Conservation (phyloP, 2,797 vertebrate species). For the Spinus olivaceus region DNA sequence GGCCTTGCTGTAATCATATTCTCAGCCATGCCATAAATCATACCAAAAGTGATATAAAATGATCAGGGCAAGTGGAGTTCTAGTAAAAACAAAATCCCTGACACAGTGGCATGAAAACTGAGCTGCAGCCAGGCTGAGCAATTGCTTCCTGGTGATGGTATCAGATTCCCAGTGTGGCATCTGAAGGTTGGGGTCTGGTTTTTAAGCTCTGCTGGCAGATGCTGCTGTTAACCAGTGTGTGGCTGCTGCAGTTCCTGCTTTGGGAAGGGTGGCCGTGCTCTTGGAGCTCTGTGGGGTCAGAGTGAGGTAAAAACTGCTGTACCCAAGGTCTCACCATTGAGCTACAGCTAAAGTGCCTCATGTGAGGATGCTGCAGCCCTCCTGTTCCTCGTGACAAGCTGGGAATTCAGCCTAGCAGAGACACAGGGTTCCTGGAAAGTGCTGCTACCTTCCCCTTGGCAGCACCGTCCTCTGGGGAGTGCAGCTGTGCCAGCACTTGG, state of each 20-base stretch:
- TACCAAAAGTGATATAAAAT: not conserved
- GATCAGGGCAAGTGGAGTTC: not conserved
- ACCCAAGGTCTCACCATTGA: not conserved
- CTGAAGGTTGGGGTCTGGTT: not conserved
- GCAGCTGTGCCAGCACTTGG: not conserved
- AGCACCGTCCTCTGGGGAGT: not conserved
- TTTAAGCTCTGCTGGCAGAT: not conserved
- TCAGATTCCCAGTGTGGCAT: not conserved
- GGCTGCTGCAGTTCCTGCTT: not conserved
- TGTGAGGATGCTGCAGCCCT: not conserved
- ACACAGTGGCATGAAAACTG: not conserved
- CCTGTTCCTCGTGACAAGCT: not conserved
- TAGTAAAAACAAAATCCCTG: constrained; percentile 11
- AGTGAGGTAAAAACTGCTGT: not conserved
- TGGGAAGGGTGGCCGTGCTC: not conserved
- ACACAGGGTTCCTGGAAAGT: not conserved
- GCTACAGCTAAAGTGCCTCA: rapidly evolving
- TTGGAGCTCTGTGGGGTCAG: not conserved
- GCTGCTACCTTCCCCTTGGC: not conserved
- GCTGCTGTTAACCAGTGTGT: not conserved
- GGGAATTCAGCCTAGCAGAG: not conserved
- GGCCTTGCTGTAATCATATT: not conserved
- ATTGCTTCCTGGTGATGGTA: not conserved
- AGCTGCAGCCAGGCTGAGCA: not conserved
- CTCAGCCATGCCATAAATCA: constrained; percentile 21